Evolutionary conservation across 2,797 vertebrate genomes (phyloP).

Genomic region (Arctocebus calabarensis): DNA sequence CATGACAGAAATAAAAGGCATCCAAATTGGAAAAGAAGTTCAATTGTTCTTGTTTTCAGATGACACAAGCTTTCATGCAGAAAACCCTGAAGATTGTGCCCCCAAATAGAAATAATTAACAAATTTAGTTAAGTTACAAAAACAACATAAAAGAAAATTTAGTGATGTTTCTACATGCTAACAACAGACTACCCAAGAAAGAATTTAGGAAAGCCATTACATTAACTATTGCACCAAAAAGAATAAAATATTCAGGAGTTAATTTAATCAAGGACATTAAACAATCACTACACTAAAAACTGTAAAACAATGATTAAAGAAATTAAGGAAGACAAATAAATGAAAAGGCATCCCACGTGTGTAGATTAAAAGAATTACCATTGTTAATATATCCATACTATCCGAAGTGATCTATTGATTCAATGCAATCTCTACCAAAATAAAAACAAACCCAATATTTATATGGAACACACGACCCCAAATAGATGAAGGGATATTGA

Average conservation of each 20-base stretch:
- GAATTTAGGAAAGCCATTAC: too few relatives aligned
- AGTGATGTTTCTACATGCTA: not conserved
- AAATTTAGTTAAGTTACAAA: not conserved
- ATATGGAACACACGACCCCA: too few relatives aligned
- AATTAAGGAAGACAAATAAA: too few relatives aligned
- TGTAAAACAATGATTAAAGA: not conserved
- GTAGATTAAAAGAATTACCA: too few relatives aligned
- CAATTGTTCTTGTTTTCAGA: not conserved
- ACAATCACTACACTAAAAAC: not conserved
- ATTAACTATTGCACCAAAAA: not conserved
- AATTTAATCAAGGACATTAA: not conserved
- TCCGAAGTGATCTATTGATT: too few relatives aligned
- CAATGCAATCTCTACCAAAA: too few relatives aligned
- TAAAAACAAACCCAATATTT: too few relatives aligned
- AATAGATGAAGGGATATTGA: not conserved
- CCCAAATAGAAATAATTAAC: not conserved
- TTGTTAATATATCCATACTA: too few relatives aligned
- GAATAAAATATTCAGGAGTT: not conserved
- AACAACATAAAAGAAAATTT: not conserved
- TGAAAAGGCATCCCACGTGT: too few relatives aligned
- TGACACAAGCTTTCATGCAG: not conserved
- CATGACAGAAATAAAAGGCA: not conserved
- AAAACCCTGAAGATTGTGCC: not conserved
- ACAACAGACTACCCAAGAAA: too few relatives aligned
- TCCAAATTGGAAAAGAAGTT: not conserved